These are phyloP conservation scores for Euglossa dilemma DNA, from an alignment of 1,140 invertebrate genomes.

Conservation along the genomic window DNA sequence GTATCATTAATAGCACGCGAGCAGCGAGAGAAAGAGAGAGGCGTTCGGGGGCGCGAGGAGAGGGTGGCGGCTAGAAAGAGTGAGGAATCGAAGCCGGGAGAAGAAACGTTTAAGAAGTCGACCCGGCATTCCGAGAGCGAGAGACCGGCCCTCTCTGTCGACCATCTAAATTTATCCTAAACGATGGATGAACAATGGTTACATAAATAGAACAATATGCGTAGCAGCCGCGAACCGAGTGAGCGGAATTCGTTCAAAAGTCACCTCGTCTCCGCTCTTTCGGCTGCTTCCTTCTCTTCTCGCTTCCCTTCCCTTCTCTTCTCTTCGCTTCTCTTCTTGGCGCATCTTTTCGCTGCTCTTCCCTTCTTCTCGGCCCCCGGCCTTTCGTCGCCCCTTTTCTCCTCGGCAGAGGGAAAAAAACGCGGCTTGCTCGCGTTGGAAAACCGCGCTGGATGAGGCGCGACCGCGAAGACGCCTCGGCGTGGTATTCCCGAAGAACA, in stretches of 20 bases:
- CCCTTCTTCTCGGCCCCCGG: background rate
- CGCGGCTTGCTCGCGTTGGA: constrained; percentile 8
- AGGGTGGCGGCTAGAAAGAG: constrained; percentile 64
- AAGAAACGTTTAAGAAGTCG: constrained; percentile 71
- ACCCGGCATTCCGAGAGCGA: constrained; percentile 66
- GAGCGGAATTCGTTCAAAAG: constrained; percentile 73
- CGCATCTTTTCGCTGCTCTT: background rate
- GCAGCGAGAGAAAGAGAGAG: background rate
- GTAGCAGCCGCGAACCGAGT: constrained; percentile 63
- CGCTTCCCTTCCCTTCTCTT: constrained; percentile 47
- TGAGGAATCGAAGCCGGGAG: constrained; percentile 67
- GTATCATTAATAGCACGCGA: constrained; percentile 81
- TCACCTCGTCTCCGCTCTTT: constrained; percentile 61
- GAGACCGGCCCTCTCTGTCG: constrained; percentile 60
- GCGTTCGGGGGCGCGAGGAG: constrained; percentile 41
- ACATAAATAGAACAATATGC: constrained; percentile 83
- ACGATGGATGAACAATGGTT: constrained; percentile 83
- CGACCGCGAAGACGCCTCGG: background rate
- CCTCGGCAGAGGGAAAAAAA: background rate
- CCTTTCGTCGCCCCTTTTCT: constrained; percentile 14
- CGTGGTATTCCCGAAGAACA: background rate
- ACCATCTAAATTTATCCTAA: constrained; percentile 80
- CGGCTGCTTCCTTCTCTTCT: constrained; percentile 51
- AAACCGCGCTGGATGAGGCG: constrained; percentile 1
- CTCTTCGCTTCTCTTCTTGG: background rate